These are phyloP conservation scores for Zapornia atra DNA, from an alignment of 2,113 vertebrate genomes.

Conservation along the genomic window DNA sequence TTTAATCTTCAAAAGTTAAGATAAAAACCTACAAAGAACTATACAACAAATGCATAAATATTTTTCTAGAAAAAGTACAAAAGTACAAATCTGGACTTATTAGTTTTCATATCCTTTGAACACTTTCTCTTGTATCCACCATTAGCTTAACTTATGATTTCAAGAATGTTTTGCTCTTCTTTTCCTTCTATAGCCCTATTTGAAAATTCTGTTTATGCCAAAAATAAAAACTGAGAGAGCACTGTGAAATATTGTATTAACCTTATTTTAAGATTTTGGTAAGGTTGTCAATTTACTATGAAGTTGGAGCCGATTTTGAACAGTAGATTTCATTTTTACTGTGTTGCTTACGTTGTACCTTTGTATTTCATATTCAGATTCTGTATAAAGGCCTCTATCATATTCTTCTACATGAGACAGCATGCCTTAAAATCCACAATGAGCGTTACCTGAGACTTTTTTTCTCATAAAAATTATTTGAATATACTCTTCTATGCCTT, in stretches of 20 bases:
- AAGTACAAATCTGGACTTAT: background rate
- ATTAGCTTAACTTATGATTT: background rate
- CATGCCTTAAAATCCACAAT: background rate
- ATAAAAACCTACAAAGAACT: background rate
- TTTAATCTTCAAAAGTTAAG: background rate
- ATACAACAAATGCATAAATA: fast-evolving
- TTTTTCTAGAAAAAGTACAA: background rate
- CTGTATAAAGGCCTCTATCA: background rate
- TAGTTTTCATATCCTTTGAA: background rate
- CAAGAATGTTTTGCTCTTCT: background rate
- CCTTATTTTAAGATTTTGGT: background rate
- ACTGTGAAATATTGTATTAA: background rate
- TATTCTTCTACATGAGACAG: background rate
- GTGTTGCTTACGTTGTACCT: background rate
- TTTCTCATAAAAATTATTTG: background rate
- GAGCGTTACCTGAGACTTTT: background rate
- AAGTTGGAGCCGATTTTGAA: background rate
- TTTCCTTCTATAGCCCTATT: background rate
- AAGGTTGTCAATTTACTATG: background rate
- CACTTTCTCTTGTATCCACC: background rate
- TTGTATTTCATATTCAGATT: background rate
- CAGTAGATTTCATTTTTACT: background rate
- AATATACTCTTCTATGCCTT: background rate
- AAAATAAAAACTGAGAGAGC: background rate
- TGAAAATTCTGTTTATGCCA: background rate